These are phyloP conservation scores for Zonotrichia leucophrys DNA, from an alignment of 2,113 vertebrate species.

Conservation along the genomic window DNA sequence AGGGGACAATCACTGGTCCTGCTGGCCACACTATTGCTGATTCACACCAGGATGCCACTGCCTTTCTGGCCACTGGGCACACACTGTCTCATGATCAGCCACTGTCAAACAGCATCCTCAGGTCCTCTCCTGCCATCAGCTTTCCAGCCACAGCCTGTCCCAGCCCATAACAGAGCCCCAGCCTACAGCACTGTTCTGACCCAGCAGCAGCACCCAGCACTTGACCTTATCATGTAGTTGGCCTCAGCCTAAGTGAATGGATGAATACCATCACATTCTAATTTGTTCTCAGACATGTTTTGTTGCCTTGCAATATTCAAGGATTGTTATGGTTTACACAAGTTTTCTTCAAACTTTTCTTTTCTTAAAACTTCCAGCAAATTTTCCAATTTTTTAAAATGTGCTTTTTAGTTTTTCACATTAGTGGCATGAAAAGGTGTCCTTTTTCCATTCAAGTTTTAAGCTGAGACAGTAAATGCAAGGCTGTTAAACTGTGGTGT, in stretches of 20 bases:
- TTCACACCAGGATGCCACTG: not conserved
- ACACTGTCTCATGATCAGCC: not conserved
- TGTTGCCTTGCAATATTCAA: not conserved
- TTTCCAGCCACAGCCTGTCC: not conserved
- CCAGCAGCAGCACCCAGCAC: too few relatives aligned
- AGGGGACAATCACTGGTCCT: not conserved
- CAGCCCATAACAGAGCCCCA: not conserved
- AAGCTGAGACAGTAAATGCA: not conserved
- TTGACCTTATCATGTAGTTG: fast-evolving
- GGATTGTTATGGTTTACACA: not conserved
- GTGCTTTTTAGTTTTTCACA: not conserved
- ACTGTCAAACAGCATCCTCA: not conserved
- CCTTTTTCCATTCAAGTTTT: not conserved
- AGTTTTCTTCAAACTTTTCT: not conserved
- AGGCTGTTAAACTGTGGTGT: not conserved
- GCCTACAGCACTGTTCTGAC: not conserved
- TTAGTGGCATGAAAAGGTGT: not conserved
- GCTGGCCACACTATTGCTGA: not conserved
- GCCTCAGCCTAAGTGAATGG: not conserved
- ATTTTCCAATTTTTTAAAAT: not conserved
- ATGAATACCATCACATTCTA: not conserved
- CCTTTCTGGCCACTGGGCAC: not conserved
- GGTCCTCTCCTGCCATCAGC: not conserved
- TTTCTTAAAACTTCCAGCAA: not conserved
- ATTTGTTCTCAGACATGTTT: not conserved